Evolutionary conservation across 1,140 invertebrate genomes (phyloP), one percentile per base, ranked within the genome.

Genomic region (Tenebrio molitor): DNA sequence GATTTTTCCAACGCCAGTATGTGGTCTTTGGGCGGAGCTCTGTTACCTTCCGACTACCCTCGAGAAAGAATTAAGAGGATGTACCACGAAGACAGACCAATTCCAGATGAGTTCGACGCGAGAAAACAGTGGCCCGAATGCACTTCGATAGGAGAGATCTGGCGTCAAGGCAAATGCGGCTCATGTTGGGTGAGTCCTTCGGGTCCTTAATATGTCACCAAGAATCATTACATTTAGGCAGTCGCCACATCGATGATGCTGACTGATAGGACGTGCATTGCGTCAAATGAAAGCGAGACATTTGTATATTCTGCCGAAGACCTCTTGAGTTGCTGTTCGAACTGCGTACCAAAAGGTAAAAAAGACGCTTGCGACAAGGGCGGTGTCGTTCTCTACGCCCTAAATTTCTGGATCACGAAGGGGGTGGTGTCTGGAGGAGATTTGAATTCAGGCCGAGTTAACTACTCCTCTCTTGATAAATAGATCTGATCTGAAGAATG

Each of bases 71-170:
- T n/a, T n/a, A n/a, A n/a, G n/a, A n/a, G n/a, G n/a, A n/a, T n/a
- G n/a, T n/a, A n/a, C n/a, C n/a, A n/a, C n/a, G n/a, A n/a, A n/a
- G n/a, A n/a, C n/a, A n/a, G n/a, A n/a, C n/a, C n/a, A n/a, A n/a
- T 95, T 5, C 95, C 95, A 0, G 88, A 90, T 15, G 85, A 88
- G 68, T 97, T 97, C 83, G 94, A 97, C 83, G 84, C 94, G 0
- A 84, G 94, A 41, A 83, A 86, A 50, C 84, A 92, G 62, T 97
- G 95, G 95, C 89, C 93, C 0, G 82, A 94, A 72, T 97, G 95
- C 78, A 90, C 92, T 0, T 93, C 93, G 0, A 88, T 94, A 69
- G 84, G 85, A 41, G 91, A 93, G 82, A 88, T 94, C 17, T 83
- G 92, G 66, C 92, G 94, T 85, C 93, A 94, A 83, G 91, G 88